These are phyloP conservation scores for Troides aeacus DNA, from an alignment of 2,888 invertebrate species.

Conservation along the genomic window DNA sequence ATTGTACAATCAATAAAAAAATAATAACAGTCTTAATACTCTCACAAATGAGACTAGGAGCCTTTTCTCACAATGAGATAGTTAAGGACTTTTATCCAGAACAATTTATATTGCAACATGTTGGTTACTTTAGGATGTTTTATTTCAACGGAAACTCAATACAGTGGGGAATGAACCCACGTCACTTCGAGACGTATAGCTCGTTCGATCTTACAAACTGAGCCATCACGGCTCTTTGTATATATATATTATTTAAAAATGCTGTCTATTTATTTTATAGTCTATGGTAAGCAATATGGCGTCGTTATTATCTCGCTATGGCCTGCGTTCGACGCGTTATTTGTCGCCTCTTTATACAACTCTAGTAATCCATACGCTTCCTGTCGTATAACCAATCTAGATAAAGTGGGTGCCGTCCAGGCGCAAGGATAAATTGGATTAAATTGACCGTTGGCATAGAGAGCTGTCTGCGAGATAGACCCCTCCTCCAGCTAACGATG, in stretches of 20 bases:
- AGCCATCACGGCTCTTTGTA: too few relatives aligned
- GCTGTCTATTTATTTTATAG: neutral
- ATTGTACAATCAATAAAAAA: too few relatives aligned
- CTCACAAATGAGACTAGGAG: too few relatives aligned
- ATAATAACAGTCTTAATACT: too few relatives aligned
- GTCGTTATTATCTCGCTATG: neutral
- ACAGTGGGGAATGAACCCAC: too few relatives aligned
- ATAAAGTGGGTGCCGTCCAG: slow-evolving; percentile 52
- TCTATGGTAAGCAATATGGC: neutral
- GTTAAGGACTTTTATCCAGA: too few relatives aligned
- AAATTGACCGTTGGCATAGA: slow-evolving; percentile 61
- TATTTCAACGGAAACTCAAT: too few relatives aligned
- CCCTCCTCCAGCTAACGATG: slow-evolving; percentile 53
- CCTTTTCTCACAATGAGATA: too few relatives aligned
- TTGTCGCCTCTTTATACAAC: slow-evolving; percentile 30
- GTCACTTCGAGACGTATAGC: too few relatives aligned
- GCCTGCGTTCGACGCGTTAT: neutral
- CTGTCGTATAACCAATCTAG: slow-evolving; percentile 60
- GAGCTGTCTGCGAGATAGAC: slow-evolving; percentile 51
- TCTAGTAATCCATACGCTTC: slow-evolving; percentile 54
- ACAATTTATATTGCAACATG: too few relatives aligned
- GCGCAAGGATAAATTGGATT: slow-evolving; percentile 61
- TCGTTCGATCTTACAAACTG: too few relatives aligned
- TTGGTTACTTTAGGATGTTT: too few relatives aligned
- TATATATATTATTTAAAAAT: neutral